These are phyloP conservation scores for Propsilocerus akamusi DNA, from an alignment of 1,140 invertebrate species.

Conservation along the genomic window DNA sequence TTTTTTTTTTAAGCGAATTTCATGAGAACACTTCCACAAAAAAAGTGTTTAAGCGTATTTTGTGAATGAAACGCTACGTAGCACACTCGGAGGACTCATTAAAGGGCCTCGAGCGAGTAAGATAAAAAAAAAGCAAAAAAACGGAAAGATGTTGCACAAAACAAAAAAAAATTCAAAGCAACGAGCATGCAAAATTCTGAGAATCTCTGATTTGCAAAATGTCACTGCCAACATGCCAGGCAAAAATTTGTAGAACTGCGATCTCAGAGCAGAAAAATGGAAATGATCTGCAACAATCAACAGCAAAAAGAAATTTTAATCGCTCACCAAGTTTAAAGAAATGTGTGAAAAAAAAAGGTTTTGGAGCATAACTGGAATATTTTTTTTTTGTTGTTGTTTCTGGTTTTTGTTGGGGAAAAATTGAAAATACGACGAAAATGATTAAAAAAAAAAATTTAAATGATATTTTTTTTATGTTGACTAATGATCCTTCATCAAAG, in stretches of 20 bases:
- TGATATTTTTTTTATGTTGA: too few relatives aligned
- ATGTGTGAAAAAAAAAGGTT: not conserved
- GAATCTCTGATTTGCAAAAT: constrained; percentile 2
- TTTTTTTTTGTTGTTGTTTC: not conserved
- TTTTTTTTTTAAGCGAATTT: too few relatives aligned
- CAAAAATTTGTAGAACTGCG: too few relatives aligned
- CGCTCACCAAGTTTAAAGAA: too few relatives aligned
- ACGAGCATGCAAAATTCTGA: constrained; percentile 3
- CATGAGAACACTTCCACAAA: too few relatives aligned
- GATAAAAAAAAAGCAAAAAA: not conserved
- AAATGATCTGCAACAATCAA: not conserved
- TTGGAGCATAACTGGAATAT: not conserved
- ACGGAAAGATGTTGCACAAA: not conserved
- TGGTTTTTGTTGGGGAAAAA: too few relatives aligned
- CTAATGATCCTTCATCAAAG: too few relatives aligned
- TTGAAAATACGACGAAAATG: too few relatives aligned
- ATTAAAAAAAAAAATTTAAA: too few relatives aligned
- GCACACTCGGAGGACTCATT: not conserved
- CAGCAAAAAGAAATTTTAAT: too few relatives aligned
- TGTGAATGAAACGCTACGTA: not conserved
- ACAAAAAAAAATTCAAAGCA: not conserved
- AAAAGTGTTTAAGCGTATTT: too few relatives aligned
- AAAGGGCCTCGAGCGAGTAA: not conserved
- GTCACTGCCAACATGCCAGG: not conserved
- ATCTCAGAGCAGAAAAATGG: not conserved